Conservation (phyloP, 1,140 invertebrate species). For the Bombus soroeensis region DNA sequence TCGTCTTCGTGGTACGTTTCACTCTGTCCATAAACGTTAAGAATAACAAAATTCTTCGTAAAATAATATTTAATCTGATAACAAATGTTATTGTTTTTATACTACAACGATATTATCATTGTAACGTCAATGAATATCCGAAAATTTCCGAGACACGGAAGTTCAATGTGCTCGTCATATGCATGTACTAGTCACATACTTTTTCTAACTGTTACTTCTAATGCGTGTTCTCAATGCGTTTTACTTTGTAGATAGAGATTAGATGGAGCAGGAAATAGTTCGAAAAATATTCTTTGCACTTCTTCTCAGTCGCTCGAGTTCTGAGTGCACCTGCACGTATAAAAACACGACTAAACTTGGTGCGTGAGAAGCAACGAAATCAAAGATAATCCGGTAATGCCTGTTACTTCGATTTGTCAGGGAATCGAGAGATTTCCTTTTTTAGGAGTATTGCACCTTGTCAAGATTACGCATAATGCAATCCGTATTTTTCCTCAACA, state of each 20-base stretch:
- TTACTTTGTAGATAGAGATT: too few species aligned
- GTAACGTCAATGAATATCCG: not conserved
- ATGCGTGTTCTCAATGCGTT: too few species aligned
- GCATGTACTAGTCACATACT: not conserved
- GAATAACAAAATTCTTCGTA: not conserved
- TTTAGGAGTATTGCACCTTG: not conserved
- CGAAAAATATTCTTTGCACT: not conserved
- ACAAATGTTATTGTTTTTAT: not conserved
- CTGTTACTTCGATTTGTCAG: slow-evolving; percentile 54
- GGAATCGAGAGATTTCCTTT: not conserved
- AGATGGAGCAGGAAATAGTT: not conserved
- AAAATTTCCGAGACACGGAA: not conserved
- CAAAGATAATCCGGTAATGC: slow-evolving; percentile 74
- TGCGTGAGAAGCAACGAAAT: not conserved
- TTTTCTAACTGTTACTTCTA: not conserved
- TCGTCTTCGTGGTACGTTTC: not conserved
- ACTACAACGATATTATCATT: not conserved
- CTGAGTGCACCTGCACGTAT: not conserved
- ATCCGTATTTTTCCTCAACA: slow-evolving; percentile 2
- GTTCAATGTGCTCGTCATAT: not conserved
- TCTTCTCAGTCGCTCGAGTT: not conserved
- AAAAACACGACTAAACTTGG: slow-evolving; percentile 7
- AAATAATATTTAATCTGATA: not conserved
- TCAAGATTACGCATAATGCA: not conserved
- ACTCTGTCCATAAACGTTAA: not conserved